phyloP scores from a whole-genome alignment of 2,888 invertebrate species.

The Troides aeacus region DNA sequence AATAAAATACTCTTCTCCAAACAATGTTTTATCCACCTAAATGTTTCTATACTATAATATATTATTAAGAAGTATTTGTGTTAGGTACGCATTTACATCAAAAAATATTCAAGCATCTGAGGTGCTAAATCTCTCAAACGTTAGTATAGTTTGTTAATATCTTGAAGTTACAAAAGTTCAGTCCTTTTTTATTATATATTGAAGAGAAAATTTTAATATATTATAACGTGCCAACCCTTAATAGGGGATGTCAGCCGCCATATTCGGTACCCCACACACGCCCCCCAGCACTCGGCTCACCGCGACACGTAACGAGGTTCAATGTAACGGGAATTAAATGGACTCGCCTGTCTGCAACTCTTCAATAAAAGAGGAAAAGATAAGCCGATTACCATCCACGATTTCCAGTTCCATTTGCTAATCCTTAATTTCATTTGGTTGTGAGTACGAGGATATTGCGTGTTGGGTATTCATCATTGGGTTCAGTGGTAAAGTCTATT shows the following conservation, averaged over 20 bases:
- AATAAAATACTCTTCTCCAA: no score
- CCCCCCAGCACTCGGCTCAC: constrained; percentile 13
- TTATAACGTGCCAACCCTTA: constrained; percentile 20
- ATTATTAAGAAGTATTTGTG: no score
- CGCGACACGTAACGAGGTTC: constrained; percentile 37
- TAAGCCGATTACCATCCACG: constrained; percentile 59
- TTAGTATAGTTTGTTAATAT: no score
- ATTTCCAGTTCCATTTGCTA: constrained; percentile 18
- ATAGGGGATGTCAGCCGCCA: constrained; percentile 17
- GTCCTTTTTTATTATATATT: no score
- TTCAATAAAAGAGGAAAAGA: constrained; percentile 45
- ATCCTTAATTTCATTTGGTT: constrained; percentile 8
- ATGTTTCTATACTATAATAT: no score
- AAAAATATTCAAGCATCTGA: no score
- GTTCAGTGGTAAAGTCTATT: no score
- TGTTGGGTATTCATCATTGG: no score
- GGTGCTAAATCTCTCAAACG: no score
- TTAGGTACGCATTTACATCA: no score
- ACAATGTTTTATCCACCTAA: no score
- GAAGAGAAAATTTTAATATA: background rate
- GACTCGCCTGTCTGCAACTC: constrained; percentile 39
- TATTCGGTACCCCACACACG: constrained; percentile 19
- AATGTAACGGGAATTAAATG: constrained; percentile 43
- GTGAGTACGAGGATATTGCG: background rate
- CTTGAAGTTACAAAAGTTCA: no score